Evolutionary conservation across 2,797 vertebrate species (phyloP).

Genomic region (Tauraco hartlaubi): DNA sequence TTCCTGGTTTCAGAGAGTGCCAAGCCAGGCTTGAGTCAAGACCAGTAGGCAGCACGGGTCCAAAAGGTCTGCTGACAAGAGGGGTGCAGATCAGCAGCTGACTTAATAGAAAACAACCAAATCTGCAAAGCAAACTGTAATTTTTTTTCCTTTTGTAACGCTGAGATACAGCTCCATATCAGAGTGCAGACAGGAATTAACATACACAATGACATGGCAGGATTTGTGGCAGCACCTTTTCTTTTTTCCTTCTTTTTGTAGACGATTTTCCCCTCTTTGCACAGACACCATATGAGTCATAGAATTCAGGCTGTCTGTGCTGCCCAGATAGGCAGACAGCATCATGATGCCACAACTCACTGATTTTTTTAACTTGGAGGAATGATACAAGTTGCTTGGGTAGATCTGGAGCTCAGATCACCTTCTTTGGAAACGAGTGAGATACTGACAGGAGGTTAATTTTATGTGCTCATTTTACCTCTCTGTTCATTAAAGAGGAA

Average conservation of each 20-base stretch:
- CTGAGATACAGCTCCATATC: background rate
- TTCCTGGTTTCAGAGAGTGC: background rate
- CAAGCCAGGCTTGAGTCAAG: background rate
- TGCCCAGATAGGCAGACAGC: background rate
- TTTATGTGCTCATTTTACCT: background rate
- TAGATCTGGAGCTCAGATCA: background rate
- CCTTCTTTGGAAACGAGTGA: background rate
- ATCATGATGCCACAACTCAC: background rate
- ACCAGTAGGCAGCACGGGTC: background rate
- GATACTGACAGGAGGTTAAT: background rate
- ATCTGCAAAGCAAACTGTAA: background rate
- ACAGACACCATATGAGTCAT: fast-evolving
- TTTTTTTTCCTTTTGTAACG: background rate
- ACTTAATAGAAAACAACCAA: background rate
- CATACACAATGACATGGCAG: background rate
- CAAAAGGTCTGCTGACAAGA: background rate
- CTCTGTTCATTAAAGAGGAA: background rate
- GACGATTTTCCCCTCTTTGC: background rate
- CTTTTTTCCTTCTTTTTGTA: background rate
- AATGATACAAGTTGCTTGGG: background rate
- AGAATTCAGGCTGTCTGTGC: background rate
- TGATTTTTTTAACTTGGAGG: background rate
- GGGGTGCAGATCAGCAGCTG: background rate
- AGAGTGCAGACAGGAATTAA: background rate
- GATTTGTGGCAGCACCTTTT: background rate